Evolutionary conservation across 2,888 invertebrate genomes (phyloP).

Genomic region (Horisme vitalbata): DNA sequence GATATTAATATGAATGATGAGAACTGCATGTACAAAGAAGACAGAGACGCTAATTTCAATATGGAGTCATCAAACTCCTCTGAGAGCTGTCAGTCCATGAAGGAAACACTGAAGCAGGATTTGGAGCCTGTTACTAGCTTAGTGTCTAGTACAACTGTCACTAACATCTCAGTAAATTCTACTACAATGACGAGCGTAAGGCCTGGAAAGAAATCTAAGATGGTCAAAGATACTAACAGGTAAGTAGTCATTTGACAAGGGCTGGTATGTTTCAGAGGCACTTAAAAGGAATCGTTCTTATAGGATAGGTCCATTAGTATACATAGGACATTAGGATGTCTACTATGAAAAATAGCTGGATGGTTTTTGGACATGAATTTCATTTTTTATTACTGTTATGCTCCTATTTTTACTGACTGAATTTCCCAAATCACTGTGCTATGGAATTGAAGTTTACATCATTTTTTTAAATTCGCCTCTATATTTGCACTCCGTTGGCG

Average conservation of each 20-base stretch:
- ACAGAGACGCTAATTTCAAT: conserved; percentile 74
- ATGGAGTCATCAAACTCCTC: conserved; percentile 79
- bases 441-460: no score
- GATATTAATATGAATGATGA: conserved; percentile 76
- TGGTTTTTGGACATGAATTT: no score
- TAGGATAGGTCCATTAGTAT: no score
- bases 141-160: conserved; percentile 57
- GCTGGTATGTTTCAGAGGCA: no score
- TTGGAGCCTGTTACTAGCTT: conserved; percentile 54
- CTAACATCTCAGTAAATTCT: conserved; percentile 58
- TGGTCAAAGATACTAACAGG: conserved; percentile 73
- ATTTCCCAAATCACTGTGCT: no score
- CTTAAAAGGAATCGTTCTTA: no score
- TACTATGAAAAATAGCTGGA: no score
- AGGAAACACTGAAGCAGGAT: conserved; percentile 68
- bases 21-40: conserved; percentile 74
- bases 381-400: no score
- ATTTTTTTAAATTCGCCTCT: no score
- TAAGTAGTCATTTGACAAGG: conserved; percentile 38
- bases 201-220: conserved; percentile 64
- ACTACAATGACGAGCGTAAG: conserved; percentile 56
- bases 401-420: no score
- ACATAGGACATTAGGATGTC: no score
- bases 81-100: conserved; percentile 76
- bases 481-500: no score